Evolutionary conservation across 2,797 vertebrate genomes (phyloP).

Genomic region (Centroberyx gerrardi): DNA sequence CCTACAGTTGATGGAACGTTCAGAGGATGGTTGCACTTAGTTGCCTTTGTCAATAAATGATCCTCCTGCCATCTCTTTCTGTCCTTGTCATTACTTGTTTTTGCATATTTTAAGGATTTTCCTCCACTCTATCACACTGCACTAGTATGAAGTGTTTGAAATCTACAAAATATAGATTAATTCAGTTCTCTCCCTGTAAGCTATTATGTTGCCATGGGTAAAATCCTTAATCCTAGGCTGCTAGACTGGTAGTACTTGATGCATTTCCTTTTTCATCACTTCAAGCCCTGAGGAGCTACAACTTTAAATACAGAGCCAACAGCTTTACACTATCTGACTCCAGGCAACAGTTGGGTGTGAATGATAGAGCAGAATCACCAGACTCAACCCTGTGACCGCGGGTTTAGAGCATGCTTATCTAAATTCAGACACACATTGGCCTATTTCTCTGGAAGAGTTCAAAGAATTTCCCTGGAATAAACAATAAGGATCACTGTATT

Average conservation of each 20-base stretch:
- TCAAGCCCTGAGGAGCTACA: background rate
- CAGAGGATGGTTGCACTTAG: slow-evolving; percentile 71
- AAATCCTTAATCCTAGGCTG: background rate
- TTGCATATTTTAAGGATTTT: slow-evolving; percentile 9
- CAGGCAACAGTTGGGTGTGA: slow-evolving; percentile 57
- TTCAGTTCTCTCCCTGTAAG: too few species aligned
- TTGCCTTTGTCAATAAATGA: slow-evolving; percentile 81
- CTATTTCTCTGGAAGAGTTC: background rate
- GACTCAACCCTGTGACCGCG: slow-evolving; percentile 22
- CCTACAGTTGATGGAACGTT: slow-evolving; percentile 64
- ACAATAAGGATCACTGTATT: background rate
- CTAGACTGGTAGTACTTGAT: slow-evolving; percentile 26
- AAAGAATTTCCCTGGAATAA: background rate
- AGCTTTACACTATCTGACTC: slow-evolving; percentile 46
- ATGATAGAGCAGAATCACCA: slow-evolving; percentile 63
- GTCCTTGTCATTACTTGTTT: slow-evolving; percentile 22
- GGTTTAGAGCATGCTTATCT: slow-evolving; percentile 38
- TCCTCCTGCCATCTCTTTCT: slow-evolving; percentile 67
- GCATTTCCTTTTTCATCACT: slow-evolving; percentile 19
- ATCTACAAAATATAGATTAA: background rate
- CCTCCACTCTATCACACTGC: background rate
- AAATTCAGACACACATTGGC: slow-evolving; percentile 9
- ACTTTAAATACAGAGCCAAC: background rate
- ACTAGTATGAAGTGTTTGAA: background rate
- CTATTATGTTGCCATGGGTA: too few species aligned